These are phyloP conservation scores for Sialia sialis DNA, from an alignment of 2,113 vertebrate species.

Conservation along the genomic window DNA sequence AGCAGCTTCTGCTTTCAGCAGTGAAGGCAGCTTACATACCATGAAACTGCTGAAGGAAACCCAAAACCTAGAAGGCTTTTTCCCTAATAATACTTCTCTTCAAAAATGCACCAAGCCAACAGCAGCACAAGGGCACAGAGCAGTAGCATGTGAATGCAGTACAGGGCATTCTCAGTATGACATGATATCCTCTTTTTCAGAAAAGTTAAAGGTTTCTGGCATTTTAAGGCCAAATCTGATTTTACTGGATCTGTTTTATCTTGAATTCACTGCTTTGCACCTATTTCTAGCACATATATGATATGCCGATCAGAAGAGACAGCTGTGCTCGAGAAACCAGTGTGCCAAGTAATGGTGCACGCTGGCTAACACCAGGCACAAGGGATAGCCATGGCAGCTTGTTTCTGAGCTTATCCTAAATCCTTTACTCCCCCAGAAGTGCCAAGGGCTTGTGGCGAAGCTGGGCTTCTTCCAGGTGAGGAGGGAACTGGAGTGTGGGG, in stretches of 20 bases:
- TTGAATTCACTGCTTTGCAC: not conserved
- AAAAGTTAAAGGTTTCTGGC: not conserved
- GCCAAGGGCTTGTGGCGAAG: rapidly evolving
- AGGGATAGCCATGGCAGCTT: not conserved
- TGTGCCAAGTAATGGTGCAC: rapidly evolving
- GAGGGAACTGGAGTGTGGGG: rapidly evolving
- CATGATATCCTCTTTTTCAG: not conserved
- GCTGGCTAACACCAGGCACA: not conserved
- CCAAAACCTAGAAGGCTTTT: not conserved
- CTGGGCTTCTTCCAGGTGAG: not conserved
- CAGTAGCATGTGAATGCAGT: not conserved
- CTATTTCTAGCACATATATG: not conserved
- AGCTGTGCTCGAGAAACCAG: not conserved
- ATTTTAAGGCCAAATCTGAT: not conserved
- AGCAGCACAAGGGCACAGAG: not conserved
- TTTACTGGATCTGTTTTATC: not conserved
- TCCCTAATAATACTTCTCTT: not conserved
- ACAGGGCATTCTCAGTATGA: not conserved
- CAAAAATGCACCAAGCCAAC: not conserved
- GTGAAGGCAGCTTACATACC: not conserved
- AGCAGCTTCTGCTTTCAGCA: not conserved
- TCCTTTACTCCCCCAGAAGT: not conserved
- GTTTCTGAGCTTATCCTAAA: not conserved
- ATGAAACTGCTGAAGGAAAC: not conserved
- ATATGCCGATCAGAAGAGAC: not conserved